A percentile compares a stretch with the other conserved stretches of the same genome.
Evolutionary conservation across 2,888 invertebrate species (phyloP).

Genomic region (Limnephilus lunatus): DNA sequence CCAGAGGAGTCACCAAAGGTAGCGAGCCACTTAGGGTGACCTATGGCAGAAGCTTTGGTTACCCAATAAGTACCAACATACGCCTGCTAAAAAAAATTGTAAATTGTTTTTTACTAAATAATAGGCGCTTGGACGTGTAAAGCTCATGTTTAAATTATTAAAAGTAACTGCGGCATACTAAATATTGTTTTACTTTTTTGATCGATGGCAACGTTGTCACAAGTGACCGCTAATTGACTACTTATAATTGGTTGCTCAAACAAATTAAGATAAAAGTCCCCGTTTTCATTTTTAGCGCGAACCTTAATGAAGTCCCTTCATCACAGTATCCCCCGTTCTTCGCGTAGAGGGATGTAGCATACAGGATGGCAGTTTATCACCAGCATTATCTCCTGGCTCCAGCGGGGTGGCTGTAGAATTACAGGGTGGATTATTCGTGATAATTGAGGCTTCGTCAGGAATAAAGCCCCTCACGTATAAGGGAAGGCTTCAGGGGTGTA

Average conservation of each 20-base stretch:
- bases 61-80: too few species aligned
- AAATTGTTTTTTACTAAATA: too few species aligned
- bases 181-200: not conserved
- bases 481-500: not conserved
- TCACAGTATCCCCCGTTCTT: not conserved
- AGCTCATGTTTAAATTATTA: not conserved
- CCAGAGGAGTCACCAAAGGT: too few species aligned
- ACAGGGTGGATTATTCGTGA: slow-evolving; percentile 36
- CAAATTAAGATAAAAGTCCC: not conserved
- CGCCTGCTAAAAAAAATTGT: too few species aligned
- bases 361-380: slow-evolving; percentile 35
- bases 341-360: not conserved
- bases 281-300: not conserved
- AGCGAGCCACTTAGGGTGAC: too few species aligned
- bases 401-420: not conserved
- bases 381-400: slow-evolving; percentile 12
- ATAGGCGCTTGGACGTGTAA: too few species aligned
- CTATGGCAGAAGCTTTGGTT: too few species aligned
- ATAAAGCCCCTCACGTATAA: not conserved
- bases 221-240: not conserved
- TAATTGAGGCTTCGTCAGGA: slow-evolving; percentile 39
- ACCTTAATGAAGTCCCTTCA: not conserved
- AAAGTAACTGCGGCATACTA: not conserved
- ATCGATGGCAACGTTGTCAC: not conserved
- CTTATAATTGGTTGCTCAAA: not conserved